Percentiles rank a stretch among this genome's conserved stretches.
Conservation (phyloP, 2,113 vertebrate species). For the Tachycineta bicolor region DNA sequence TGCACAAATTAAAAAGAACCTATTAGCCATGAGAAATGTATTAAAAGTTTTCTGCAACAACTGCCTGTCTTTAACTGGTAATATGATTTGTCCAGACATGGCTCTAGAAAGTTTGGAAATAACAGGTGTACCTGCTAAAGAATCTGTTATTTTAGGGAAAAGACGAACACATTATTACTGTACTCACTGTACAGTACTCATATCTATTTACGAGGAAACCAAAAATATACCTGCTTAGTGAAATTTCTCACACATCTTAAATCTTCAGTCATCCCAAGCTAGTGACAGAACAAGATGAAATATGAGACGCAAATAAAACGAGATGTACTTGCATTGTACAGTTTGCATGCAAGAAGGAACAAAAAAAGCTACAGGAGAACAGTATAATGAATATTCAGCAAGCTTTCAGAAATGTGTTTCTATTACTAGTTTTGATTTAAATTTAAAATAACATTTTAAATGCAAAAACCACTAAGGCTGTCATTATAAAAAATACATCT, state of each 20-base stretch:
- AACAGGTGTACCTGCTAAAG: neutral
- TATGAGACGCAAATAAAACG: neutral
- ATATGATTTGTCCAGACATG: neutral
- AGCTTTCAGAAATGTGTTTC: neutral
- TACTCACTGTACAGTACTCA: neutral
- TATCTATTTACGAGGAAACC: neutral
- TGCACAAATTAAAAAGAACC: neutral
- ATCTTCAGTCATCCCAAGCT: neutral
- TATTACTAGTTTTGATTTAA: neutral
- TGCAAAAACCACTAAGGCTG: neutral
- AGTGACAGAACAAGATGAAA: neutral
- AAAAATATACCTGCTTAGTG: neutral
- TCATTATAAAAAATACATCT: neutral
- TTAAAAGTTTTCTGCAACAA: neutral
- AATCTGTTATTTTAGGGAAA: neutral
- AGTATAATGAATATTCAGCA: neutral
- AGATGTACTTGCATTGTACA: neutral
- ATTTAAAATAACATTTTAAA: neutral
- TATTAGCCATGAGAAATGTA: neutral
- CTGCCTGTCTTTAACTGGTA: neutral
- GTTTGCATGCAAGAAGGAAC: neutral
- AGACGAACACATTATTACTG: neutral
- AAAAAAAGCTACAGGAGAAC: neutral
- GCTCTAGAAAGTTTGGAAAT: neutral
- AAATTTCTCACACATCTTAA: neutral